phyloP scores from a whole-genome alignment of 2,113 vertebrate genomes.

The Brienomyrus longianalis region DNA sequence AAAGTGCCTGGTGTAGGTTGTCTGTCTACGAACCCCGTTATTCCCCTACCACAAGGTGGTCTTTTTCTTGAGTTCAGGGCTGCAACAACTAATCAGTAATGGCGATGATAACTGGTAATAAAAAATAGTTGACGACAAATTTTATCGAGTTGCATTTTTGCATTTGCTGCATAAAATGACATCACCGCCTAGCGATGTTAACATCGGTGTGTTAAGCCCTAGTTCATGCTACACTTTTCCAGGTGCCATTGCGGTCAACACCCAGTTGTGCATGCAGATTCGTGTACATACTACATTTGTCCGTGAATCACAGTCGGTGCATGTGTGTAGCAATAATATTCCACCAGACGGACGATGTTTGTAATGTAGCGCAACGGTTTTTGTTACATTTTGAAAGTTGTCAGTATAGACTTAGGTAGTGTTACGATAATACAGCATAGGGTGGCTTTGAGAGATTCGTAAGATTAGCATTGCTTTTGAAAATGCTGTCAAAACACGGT shows the following conservation, averaged over 20 bases:
- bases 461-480: background rate
- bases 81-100: background rate
- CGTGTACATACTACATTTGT: background rate
- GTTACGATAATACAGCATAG: background rate
- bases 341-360: background rate
- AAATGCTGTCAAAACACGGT: background rate
- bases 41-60: background rate
- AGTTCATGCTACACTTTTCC: background rate
- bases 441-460: background rate
- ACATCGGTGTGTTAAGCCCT: background rate
- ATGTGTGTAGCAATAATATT: too few species aligned
- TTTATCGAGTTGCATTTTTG: background rate
- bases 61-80: background rate
- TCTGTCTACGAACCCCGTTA: background rate
- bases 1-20: background rate
- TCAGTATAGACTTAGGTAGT: background rate
- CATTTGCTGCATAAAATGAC: too few species aligned
- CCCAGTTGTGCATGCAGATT: too few species aligned
- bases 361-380: background rate
- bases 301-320: background rate
- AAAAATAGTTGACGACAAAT: background rate
- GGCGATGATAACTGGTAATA: background rate
- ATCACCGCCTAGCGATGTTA: background rate
- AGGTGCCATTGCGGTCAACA: too few species aligned
- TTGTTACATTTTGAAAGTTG: background rate